Evolutionary conservation across 2,888 invertebrate species (phyloP).

Genomic region (Drosophila hamatofila): DNA sequence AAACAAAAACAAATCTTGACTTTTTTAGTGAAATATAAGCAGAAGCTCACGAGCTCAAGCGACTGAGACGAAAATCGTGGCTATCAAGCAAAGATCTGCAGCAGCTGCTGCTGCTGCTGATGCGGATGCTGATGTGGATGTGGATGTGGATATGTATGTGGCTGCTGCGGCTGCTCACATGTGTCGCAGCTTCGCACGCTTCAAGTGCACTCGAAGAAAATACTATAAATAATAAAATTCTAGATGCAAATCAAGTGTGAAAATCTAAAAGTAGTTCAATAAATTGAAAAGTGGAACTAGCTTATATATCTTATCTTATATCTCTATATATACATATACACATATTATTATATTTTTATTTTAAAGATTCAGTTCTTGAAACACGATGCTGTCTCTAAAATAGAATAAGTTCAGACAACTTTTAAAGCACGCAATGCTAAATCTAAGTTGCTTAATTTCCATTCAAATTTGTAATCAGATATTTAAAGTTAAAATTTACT

Average conservation of each 20-base stretch:
- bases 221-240: not conserved
- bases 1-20: conserved; percentile 20
- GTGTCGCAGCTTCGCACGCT: conserved; percentile 52
- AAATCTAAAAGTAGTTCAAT: not conserved
- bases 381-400: too few relatives aligned
- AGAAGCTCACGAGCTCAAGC: conserved; percentile 18
- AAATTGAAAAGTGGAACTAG: not conserved
- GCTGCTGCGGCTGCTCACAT: conserved; percentile 52
- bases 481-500: too few relatives aligned
- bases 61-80: conserved; percentile 26
- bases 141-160: conserved; percentile 22
- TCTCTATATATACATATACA: too few relatives aligned
- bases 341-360: not conserved
- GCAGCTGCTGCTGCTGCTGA: conserved; percentile 35
- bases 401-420: too few relatives aligned
- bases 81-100: conserved; percentile 56
- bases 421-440: too few relatives aligned
- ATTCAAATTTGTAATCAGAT: too few relatives aligned
- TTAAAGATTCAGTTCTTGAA: not conserved
- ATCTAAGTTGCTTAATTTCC: too few relatives aligned
- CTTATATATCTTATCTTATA: not conserved
- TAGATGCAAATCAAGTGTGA: not conserved
- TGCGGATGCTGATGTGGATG: conserved; percentile 2
- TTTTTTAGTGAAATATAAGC: conserved; percentile 18
- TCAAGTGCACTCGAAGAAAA: conserved; percentile 42